These are phyloP conservation scores for Incurvaria masculella DNA, from an alignment of 2,888 invertebrate species.

Conservation along the genomic window DNA sequence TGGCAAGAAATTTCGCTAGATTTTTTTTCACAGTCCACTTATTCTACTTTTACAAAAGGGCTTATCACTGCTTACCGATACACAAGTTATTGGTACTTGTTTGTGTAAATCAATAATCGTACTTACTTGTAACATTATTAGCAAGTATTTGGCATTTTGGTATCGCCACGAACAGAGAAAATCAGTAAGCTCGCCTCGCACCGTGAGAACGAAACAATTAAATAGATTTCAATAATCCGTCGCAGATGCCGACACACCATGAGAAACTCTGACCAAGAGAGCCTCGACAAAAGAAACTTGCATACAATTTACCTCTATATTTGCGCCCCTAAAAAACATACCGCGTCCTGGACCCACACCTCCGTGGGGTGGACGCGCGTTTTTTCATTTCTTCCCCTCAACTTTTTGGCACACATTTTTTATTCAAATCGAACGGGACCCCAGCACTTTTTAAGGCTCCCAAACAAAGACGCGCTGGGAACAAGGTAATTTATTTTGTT, in stretches of 20 bases:
- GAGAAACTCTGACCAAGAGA: slow-evolving; percentile 22
- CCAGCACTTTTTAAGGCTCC: slow-evolving; percentile 35
- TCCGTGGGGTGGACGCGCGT: slow-evolving; percentile 25
- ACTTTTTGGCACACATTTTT: slow-evolving; percentile 27
- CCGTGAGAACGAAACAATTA: neutral
- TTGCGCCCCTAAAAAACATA: slow-evolving; percentile 44
- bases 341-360: slow-evolving; percentile 19
- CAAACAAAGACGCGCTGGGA: slow-evolving; percentile 46
- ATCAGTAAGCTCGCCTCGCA: too few relatives aligned
- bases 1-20: too few relatives aligned
- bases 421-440: slow-evolving; percentile 47
- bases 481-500: slow-evolving; percentile 11
- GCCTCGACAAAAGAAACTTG: slow-evolving; percentile 14
- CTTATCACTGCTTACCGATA: too few relatives aligned
- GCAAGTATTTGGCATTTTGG: too few relatives aligned
- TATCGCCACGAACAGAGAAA: too few relatives aligned
- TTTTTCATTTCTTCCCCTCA: slow-evolving; percentile 40
- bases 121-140: too few relatives aligned
- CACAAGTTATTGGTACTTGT: too few relatives aligned
- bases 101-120: too few relatives aligned
- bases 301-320: slow-evolving; percentile 29
- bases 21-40: too few relatives aligned
- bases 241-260: neutral
- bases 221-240: neutral
- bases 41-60: too few relatives aligned